Evolutionary conservation across 2,113 vertebrate species (phyloP), one percentile per base, ranked within the genome.

Genomic region (Sturnira hondurensis): DNA sequence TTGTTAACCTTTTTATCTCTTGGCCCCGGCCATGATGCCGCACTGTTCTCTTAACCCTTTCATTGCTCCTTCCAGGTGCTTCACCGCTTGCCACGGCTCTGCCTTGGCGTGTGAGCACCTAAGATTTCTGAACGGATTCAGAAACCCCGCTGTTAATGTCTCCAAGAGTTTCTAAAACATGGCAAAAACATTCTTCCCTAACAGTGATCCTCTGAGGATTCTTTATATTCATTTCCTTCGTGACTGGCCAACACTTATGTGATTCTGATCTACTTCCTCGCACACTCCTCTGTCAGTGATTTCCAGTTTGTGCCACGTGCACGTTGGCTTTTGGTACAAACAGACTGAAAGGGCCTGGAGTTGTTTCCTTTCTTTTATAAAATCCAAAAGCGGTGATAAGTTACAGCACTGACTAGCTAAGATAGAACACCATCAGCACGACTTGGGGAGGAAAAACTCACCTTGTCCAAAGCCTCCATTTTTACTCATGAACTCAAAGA

Each of bases 401-500:
- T 24, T 58, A 22, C 68, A 4, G 22, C 22, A 58, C 9, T 36
- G 50, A 65, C 31, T 61, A 58, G 45, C 6, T 83, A 88, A 73
- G 22, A 58, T 36, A 50, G 2, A 24, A 41, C 45, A 41, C 43
- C 24, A 61, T 28, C 43, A 61, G 41, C 26, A 7, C 45, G 50
- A 71, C 43, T 28, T 24, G 22, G 43, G 26, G 45, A 63, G 20
- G 52, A 12, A 45, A 70, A 89, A 97, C 98, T 98, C 91, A 98
- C 93, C 19, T 56, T 90, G 65, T 74, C 89, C 93, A 52, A 85
- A 93, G 52, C 38, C 93, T 85, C 84, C 96, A 33, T 94, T 95
- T 85, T 89, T 84, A n/a, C 54, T 50, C 85, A 98, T 97, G 83
- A 98, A 97, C 68, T 97, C 94, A 63, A 98, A 97, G 85, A 98